These are phyloP conservation scores for Drosophila basisetae DNA, from an alignment of 2,888 invertebrate species.

Conservation along the genomic window DNA sequence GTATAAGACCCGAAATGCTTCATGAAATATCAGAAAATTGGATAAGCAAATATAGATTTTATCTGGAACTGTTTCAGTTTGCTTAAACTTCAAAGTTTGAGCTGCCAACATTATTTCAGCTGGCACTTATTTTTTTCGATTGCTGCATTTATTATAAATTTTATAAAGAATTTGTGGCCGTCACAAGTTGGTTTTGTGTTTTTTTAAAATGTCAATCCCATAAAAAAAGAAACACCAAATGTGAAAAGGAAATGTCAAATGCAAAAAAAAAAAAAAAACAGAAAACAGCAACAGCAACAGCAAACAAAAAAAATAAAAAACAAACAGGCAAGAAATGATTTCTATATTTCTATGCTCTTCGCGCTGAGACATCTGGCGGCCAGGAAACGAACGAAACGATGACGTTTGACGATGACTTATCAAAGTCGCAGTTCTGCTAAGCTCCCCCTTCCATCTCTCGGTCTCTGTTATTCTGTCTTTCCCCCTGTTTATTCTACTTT, in stretches of 20 bases:
- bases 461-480: background rate
- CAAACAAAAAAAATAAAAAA: background rate
- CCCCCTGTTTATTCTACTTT: background rate
- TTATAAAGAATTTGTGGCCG: background rate
- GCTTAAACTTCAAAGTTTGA: background rate
- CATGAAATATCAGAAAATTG: background rate
- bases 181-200: background rate
- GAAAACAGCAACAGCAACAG: background rate
- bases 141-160: background rate
- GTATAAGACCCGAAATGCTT: background rate
- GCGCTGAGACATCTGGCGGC: slow-evolving; percentile 21
- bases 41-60: background rate
- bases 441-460: background rate
- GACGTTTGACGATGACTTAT: slow-evolving; percentile 50
- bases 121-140: background rate
- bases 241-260: slow-evolving; percentile 17
- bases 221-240: background rate
- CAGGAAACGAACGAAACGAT: slow-evolving; percentile 39
- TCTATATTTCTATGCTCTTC: slow-evolving; percentile 7
- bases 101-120: background rate
- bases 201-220: background rate
- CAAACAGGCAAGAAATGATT: slow-evolving; percentile 4
- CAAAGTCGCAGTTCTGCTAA: slow-evolving; percentile 19
- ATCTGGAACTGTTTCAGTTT: background rate
- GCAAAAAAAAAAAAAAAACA: slow-evolving; percentile 1